Base-by-base conservation (phyloP, 1,140 invertebrate species). In the Conus betulinus region DNA sequence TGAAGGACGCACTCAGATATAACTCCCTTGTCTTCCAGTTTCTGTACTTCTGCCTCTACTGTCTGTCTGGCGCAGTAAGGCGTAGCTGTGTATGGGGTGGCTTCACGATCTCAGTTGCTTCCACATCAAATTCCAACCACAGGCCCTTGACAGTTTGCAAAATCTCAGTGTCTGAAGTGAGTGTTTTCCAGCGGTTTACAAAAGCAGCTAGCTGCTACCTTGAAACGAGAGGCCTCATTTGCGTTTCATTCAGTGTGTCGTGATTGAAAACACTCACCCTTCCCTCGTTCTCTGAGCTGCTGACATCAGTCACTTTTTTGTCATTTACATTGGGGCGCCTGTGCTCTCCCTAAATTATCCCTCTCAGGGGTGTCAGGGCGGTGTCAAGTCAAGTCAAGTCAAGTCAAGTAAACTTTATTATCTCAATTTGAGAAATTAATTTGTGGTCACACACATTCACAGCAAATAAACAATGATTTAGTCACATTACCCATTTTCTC, bases 141-240 rank as follows among this genome's bases (percentile, higher is more conserved):
- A 81, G 27, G 27, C 78, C 78, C 78, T 39, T 51, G 78, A 81
- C 78, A 13, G 51, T 81, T 15, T 53, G 27, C 39, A 81, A 53
- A 51, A 81, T 81, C 51, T 81, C 39, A 8, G 25, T 15, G 39
- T 81, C 78, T 6, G 78, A 81, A 81, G 78, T 81, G 10, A 81
- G 78, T 27, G 13, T 51, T 81, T 81, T 20, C 78, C 78, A 81
- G 20, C 27, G 8, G 20, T 81, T 51, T n/a, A 81, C 51, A 51
- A 81, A 81, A 8, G 20, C 13, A 11, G n/a, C 25, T 53, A 81
- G 39, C 78, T 81, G 27, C 78, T 27, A 81, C 78, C 78, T 81
- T 81, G 27, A 51, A 81, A 81, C 8, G 78, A 81, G 78, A 39
- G 51, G 78, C 78, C 78, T 81, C 78, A n/a, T 39, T n/a, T n/a